phyloP scores from a whole-genome alignment of 1,140 invertebrate genomes.

The Anoplophora glabripennis region DNA sequence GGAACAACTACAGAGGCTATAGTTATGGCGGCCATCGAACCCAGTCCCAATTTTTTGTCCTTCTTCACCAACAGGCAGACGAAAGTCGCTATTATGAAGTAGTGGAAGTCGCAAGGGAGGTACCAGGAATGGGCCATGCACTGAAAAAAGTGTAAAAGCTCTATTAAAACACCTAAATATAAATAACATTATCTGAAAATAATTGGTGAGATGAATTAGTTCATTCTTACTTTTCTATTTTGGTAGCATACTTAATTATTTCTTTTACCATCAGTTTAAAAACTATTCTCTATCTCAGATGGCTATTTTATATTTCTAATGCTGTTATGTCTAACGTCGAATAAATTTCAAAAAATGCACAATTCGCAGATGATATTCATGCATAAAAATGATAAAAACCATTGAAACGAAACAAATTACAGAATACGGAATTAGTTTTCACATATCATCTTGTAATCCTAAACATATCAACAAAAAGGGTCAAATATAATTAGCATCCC shows the following conservation, averaged over 20 bases:
- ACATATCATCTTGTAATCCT: too few species aligned
- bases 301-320: not conserved
- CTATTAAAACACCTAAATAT: not conserved
- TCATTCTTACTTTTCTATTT: not conserved
- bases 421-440: too few species aligned
- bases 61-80: conserved; percentile 55
- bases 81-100: conserved; percentile 62
- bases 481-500: too few species aligned
- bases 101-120: conserved; percentile 74
- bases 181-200: not conserved
- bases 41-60: conserved; percentile 38
- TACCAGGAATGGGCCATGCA: conserved; percentile 75
- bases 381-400: too few species aligned
- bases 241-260: not conserved
- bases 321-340: too few species aligned
- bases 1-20: conserved; percentile 46
- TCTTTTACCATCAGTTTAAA: not conserved
- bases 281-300: not conserved
- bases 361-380: too few species aligned
- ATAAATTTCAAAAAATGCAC: too few species aligned
- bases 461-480: too few species aligned
- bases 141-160: conserved; percentile 49
- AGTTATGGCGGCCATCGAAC: conserved; percentile 23
- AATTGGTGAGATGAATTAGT: not conserved
- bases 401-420: too few species aligned